These are phyloP conservation scores for Agrochola circellaris DNA, from an alignment of 2,888 invertebrate species.

Conservation along the genomic window DNA sequence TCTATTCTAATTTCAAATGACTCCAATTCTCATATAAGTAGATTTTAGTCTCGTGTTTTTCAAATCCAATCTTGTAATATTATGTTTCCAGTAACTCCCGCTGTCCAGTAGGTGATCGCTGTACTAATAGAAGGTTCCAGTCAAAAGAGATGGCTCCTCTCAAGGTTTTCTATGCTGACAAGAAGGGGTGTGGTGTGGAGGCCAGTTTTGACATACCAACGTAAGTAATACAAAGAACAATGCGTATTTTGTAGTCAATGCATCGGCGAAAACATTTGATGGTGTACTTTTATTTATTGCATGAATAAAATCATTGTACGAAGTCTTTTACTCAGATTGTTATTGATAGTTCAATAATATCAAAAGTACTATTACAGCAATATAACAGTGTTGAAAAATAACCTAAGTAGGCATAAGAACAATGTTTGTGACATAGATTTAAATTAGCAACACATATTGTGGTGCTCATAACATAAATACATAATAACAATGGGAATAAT, in stretches of 20 bases:
- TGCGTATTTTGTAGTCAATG: background rate
- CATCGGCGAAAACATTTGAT: slow-evolving; percentile 23
- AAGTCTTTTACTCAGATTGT: background rate
- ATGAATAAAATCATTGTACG: background rate
- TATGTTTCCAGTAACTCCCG: slow-evolving; percentile 94
- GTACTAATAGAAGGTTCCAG: slow-evolving; percentile 98
- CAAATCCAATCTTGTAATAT: slow-evolving; percentile 4
- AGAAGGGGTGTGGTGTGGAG: slow-evolving; percentile 98
- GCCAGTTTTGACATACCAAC: slow-evolving; percentile 93
- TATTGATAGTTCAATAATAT: background rate
- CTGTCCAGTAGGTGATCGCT: slow-evolving; percentile 97
- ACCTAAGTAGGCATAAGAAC: background rate
- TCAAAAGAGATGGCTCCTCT: slow-evolving; percentile 95
- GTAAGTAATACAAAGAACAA: slow-evolving; percentile 85
- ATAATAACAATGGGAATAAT: background rate
- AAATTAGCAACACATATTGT: slow-evolving; percentile 9
- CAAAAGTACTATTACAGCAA: background rate
- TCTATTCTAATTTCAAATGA: slow-evolving; percentile 1
- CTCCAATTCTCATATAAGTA: background rate
- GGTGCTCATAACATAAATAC: background rate
- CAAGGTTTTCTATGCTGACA: slow-evolving; percentile 97
- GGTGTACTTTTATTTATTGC: background rate
- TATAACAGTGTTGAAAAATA: background rate
- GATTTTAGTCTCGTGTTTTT: background rate
- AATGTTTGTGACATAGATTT: background rate